Conservation (phyloP, 2,113 vertebrate genomes). For the Carassius gibelio region DNA sequence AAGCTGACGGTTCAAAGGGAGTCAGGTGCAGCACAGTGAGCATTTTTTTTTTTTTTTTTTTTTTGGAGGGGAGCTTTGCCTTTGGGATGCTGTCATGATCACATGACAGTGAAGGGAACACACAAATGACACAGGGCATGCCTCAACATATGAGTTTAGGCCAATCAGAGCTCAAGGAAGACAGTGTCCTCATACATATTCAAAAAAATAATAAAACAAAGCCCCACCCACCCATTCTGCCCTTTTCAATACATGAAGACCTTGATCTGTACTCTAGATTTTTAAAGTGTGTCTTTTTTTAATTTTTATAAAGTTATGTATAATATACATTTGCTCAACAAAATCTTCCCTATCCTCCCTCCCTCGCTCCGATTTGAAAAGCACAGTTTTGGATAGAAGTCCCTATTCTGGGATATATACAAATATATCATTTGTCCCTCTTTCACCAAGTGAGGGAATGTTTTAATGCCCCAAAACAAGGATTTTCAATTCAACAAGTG, state of each 20-base stretch:
- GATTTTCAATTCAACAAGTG: conserved; percentile 75
- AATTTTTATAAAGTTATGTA: conserved; percentile 62
- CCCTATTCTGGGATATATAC: conserved; percentile 65
- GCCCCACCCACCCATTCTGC: conserved; percentile 47
- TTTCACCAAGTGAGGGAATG: conserved; percentile 56
- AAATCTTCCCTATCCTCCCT: conserved; percentile 41
- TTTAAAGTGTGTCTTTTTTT: conserved; percentile 34
- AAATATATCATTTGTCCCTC: conserved; percentile 67
- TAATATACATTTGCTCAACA: conserved; percentile 70
- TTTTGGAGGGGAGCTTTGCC: conserved; percentile 61
- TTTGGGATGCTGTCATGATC: conserved; percentile 60
- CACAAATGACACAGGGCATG: conserved; percentile 50
- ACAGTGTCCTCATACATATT: conserved; percentile 48
- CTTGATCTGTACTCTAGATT: conserved; percentile 48
- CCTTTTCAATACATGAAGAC: conserved; percentile 42
- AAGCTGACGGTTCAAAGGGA: conserved; percentile 60
- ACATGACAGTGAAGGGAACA: conserved; percentile 56
- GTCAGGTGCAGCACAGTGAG: conserved; percentile 76
- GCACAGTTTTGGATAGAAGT: conserved; percentile 68
- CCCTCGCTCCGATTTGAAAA: conserved; percentile 27
- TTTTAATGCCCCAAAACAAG: conserved; percentile 77
- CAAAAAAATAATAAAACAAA: conserved; percentile 32
- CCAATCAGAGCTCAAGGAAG: conserved; percentile 39
- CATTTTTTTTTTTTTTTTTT: conserved; percentile 58
- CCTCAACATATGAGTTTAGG: conserved; percentile 41